phyloP scores from a whole-genome alignment of 1,140 invertebrate species.

The Spodoptera frugiperda region DNA sequence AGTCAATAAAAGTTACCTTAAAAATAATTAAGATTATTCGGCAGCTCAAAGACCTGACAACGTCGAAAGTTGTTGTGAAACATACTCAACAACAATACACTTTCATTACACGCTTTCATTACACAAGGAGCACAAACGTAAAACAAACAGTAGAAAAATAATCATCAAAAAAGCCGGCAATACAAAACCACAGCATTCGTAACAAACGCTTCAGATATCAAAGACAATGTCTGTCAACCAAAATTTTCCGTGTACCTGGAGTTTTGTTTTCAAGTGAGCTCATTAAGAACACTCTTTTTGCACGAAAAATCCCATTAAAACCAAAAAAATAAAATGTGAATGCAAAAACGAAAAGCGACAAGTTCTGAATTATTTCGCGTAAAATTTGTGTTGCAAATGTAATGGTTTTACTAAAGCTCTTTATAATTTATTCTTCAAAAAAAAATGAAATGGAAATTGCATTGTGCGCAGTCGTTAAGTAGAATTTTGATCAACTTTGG shows the following conservation, averaged over 20 bases:
- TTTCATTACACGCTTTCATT: too few relatives aligned
- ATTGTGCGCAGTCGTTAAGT: too few relatives aligned
- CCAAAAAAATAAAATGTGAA: constrained; percentile 17
- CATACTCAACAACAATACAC: too few relatives aligned
- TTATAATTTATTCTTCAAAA: too few relatives aligned
- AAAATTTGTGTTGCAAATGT: neutral
- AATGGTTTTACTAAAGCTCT: too few relatives aligned
- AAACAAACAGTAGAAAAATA: neutral
- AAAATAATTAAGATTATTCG: too few relatives aligned
- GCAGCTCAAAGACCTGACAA: too few relatives aligned
- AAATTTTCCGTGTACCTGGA: constrained; percentile 53
- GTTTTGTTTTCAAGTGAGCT: constrained; percentile 64
- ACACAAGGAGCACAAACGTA: neutral
- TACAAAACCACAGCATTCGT: constrained; percentile 31
- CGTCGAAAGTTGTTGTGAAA: too few relatives aligned
- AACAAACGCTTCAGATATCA: constrained; percentile 57
- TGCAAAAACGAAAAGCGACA: constrained; percentile 26
- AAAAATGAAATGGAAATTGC: too few relatives aligned
- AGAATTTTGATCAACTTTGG: neutral
- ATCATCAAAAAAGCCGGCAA: constrained; percentile 34
- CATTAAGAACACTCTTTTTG: constrained; percentile 59
- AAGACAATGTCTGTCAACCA: constrained; percentile 56
- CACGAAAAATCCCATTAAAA: constrained; percentile 56
- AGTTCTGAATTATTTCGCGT: constrained; percentile 11
- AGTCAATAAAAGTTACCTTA: too few relatives aligned